Base-by-base conservation (phyloP, 2,888 invertebrate genomes). In the Cecidostiba fungosa region DNA sequence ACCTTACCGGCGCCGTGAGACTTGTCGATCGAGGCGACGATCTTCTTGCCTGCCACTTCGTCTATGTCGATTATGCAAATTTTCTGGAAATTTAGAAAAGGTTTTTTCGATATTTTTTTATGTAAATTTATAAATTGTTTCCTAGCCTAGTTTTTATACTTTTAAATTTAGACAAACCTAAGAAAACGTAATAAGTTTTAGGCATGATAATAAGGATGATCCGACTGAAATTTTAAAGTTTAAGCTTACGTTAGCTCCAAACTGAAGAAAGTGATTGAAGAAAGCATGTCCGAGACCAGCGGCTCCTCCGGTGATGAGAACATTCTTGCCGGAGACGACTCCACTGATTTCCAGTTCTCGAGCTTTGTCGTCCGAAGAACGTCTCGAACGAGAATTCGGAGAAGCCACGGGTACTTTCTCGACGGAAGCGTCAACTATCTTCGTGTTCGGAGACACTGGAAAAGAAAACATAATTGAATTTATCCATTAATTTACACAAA, bases 291-390 rank as follows among this genome's bases (percentile, higher is more conserved):
- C 92, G 19, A 92, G 88, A n/a, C 92, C 92, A 0, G 89, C 87
- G 3, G 91, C 92, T 77, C 92, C 92, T 0, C 92, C 92, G 39
- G 92, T 92, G 82, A 92, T 91, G 0, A 92, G 74, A 47, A 92
- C 88, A 76, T 92, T 92, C 82, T 91, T 92, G 0, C 91, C 91
- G 12, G 91, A 91, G 39, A 92, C 90, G 0, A 92, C 77, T 6
- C 90, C 90, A 66, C 89, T 91, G 81, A 92, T 92, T 81, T 92
- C 92, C n/a, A 90, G 81, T 66, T 92, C 92, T 47, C 89, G 91
- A 3, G 90, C 90, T 76, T 89, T 92, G 54, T 92, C 92, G 8
- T 90, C 90, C 12, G 92, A 92, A 1, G 90, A 89, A 6, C 91
- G 90, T 62, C 91, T 79, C 1, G 12, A 6, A 19, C 66, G 86